Evolutionary conservation across 30 jellyfish, hydroid and myxozoan genomes (phyloP).

Genomic region (Cassiopea xamachana): DNA sequence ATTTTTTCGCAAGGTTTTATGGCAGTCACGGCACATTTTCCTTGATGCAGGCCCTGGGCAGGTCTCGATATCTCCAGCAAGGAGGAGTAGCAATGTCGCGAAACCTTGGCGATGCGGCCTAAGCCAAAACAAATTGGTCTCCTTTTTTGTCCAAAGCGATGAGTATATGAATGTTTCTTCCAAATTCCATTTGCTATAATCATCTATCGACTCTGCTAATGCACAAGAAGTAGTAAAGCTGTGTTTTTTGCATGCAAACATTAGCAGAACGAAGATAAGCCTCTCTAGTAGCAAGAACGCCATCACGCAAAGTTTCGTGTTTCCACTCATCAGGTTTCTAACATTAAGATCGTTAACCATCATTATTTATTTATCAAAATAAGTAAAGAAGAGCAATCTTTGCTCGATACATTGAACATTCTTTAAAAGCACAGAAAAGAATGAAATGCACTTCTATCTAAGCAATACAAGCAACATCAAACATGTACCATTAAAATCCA

Average conservation of each 20-base stretch:
- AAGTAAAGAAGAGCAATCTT: no score
- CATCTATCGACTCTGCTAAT: slow-evolving; percentile 60
- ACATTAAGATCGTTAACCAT: no score
- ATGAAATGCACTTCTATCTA: no score
- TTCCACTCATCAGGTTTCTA: no score
- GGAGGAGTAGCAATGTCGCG: slow-evolving; percentile 68
- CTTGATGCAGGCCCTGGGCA: slow-evolving; percentile 68
- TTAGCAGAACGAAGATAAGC: slow-evolving; percentile 47
- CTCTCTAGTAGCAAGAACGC: slow-evolving; percentile 54
- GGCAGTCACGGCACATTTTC: slow-evolving; percentile 57
- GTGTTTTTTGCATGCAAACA: slow-evolving; percentile 61
- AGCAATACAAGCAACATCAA: no score
- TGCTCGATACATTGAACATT: no score
- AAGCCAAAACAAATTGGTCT: slow-evolving; percentile 55
- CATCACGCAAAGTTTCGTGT: not conserved
- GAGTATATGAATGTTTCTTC: slow-evolving; percentile 65
- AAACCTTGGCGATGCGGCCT: slow-evolving; percentile 74
- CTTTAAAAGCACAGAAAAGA: no score
- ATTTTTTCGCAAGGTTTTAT: slow-evolving; percentile 61
- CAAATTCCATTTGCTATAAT: slow-evolving; percentile 55
- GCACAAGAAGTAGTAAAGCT: slow-evolving; percentile 57
- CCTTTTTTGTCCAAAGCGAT: slow-evolving; percentile 65
- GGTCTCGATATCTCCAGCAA: slow-evolving; percentile 64
- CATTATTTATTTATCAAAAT: no score
- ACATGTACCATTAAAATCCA: no score